phyloP scores from a whole-genome alignment of 2,888 invertebrate genomes.

The Pachliopta kotzebuea region DNA sequence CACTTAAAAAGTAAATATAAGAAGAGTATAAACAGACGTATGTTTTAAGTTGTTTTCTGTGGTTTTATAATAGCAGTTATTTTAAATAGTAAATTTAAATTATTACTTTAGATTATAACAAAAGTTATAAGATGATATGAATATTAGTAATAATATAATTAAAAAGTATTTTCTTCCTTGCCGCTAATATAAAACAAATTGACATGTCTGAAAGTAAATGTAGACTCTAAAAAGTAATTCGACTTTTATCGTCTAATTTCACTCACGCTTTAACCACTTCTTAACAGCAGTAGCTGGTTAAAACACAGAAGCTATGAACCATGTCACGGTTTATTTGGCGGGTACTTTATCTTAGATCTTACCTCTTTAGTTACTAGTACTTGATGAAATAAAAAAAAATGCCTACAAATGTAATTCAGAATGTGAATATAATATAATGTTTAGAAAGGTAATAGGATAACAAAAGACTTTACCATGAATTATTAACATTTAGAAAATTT shows the following conservation, averaged over 20 bases:
- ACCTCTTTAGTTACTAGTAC: constrained; percentile 14
- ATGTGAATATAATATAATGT: neutral
- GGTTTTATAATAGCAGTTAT: no score
- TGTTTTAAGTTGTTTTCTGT: no score
- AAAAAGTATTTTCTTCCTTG: no score
- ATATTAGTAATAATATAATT: no score
- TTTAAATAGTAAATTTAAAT: no score
- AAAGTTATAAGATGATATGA: no score
- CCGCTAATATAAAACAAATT: neutral
- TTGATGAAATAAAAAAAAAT: neutral
- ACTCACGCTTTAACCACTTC: constrained; percentile 19
- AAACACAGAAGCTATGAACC: constrained; percentile 25
- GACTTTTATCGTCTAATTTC: constrained; percentile 21
- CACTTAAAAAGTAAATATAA: no score
- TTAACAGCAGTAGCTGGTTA: constrained; percentile 21
- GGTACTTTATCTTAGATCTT: constrained; percentile 16
- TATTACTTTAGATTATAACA: no score
- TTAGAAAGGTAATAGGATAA: no score
- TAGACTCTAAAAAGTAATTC: neutral
- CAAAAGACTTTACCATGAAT: no score
- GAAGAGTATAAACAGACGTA: no score
- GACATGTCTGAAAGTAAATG: neutral
- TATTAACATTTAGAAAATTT: no score
- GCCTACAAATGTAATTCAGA: neutral
- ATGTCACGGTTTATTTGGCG: constrained; percentile 28